A percentile compares a stretch with the other conserved stretches of the same genome.
These are phyloP conservation scores for Scalopus aquaticus DNA, from an alignment of 2,113 vertebrate species.

Conservation along the genomic window DNA sequence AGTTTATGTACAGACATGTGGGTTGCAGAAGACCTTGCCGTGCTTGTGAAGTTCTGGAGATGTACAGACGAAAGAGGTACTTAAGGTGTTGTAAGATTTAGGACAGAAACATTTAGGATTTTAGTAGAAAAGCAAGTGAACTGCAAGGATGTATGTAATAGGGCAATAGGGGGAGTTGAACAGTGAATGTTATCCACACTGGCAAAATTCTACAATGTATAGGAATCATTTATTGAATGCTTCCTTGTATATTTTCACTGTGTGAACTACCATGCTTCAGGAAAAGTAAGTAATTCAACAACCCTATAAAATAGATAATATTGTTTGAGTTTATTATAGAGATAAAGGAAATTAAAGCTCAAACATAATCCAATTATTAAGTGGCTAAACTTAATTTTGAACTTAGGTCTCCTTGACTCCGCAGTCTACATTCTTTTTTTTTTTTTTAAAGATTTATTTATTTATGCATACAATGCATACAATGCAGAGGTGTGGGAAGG, in stretches of 20 bases:
- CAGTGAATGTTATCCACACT: background rate
- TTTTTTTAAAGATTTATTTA: no score
- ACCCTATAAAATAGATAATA: background rate
- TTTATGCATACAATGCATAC: no score
- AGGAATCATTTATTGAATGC: background rate
- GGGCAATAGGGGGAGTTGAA: background rate
- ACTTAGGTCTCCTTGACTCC: background rate
- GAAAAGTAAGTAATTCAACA: background rate
- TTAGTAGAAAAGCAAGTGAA: background rate
- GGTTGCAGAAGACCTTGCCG: fast-evolving
- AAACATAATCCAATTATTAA: background rate
- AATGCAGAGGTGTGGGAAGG: no score
- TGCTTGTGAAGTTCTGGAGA: background rate
- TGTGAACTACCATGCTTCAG: background rate
- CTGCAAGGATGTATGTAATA: background rate
- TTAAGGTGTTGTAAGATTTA: background rate
- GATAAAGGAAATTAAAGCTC: background rate
- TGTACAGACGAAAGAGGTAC: background rate
- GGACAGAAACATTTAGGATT: background rate
- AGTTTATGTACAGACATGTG: background rate
- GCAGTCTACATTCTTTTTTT: background rate
- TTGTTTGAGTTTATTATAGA: background rate
- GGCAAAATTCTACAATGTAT: background rate
- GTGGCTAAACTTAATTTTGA: background rate
- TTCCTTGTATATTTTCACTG: background rate